phyloP scores from a whole-genome alignment of 2,888 invertebrate species.

The Dolichopus griseipennis region DNA sequence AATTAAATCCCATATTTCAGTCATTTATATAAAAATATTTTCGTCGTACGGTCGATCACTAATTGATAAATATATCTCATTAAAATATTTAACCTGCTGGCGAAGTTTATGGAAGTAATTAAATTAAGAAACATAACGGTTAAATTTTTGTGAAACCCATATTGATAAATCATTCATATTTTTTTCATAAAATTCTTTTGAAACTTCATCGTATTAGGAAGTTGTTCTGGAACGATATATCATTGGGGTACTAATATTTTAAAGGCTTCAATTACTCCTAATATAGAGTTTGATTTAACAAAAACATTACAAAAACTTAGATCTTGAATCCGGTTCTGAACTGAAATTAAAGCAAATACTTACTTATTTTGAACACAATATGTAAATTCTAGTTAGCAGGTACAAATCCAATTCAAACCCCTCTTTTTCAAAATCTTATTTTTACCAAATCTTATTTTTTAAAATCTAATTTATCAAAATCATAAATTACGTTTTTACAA shows the following conservation, averaged over 20 bases:
- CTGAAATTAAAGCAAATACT: constrained; percentile 35
- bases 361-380: too few relatives aligned
- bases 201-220: constrained; percentile 34
- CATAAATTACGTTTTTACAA: too few relatives aligned
- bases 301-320: constrained; percentile 34
- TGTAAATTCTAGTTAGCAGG: too few relatives aligned
- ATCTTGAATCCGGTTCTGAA: constrained; percentile 27
- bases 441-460: too few relatives aligned
- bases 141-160: constrained; percentile 35
- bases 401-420: too few relatives aligned
- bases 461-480: too few relatives aligned
- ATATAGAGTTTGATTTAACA: constrained; percentile 33
- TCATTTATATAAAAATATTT: constrained; percentile 31
- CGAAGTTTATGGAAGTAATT: constrained; percentile 34
- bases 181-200: constrained; percentile 29
- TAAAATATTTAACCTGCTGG: constrained; percentile 28
- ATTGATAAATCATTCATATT: constrained; percentile 30
- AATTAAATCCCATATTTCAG: constrained; percentile 33
- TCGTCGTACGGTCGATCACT: constrained; percentile 37
- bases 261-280: constrained; percentile 38
- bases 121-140: constrained; percentile 34
- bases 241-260: constrained; percentile 29
- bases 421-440: too few relatives aligned
- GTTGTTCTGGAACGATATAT: too few relatives aligned
- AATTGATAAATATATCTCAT: constrained; percentile 30